These are phyloP conservation scores for Thripadectes ignobilis DNA, from an alignment of 2,797 vertebrate species.

Conservation along the genomic window DNA sequence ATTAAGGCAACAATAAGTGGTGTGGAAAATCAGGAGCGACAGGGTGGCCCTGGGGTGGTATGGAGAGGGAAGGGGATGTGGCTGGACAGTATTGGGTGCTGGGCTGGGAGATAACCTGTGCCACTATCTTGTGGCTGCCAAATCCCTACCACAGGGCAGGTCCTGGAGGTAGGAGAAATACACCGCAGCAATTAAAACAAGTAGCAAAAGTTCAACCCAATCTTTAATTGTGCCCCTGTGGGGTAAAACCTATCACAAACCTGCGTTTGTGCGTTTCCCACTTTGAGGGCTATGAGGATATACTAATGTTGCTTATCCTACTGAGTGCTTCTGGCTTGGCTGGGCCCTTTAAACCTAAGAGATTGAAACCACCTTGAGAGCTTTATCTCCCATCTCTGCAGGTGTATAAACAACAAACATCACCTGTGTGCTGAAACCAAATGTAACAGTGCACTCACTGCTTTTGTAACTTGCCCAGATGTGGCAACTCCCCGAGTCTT, in stretches of 20 bases:
- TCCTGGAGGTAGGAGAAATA: background rate
- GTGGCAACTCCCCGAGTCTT: background rate
- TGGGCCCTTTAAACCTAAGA: background rate
- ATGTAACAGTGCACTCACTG: fast-evolving
- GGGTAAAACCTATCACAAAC: fast-evolving
- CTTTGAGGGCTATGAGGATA: background rate
- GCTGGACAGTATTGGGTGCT: background rate
- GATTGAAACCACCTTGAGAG: background rate
- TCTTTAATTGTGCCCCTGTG: background rate
- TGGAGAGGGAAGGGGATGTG: background rate
- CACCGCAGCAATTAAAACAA: background rate
- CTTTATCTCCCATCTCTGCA: background rate
- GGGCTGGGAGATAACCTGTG: background rate
- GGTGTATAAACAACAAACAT: background rate
- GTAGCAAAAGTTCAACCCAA: background rate
- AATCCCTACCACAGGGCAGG: background rate
- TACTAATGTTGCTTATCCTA: background rate
- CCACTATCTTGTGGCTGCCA: background rate
- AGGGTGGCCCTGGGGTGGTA: background rate
- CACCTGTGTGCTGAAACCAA: fast-evolving
- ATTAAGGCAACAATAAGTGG: background rate
- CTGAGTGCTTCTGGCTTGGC: background rate
- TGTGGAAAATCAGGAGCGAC: background rate
- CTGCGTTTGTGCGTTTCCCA: background rate
- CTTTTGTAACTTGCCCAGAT: background rate